phyloP scores from a whole-genome alignment of 2,113 vertebrate genomes.

The Loxodonta africana region DNA sequence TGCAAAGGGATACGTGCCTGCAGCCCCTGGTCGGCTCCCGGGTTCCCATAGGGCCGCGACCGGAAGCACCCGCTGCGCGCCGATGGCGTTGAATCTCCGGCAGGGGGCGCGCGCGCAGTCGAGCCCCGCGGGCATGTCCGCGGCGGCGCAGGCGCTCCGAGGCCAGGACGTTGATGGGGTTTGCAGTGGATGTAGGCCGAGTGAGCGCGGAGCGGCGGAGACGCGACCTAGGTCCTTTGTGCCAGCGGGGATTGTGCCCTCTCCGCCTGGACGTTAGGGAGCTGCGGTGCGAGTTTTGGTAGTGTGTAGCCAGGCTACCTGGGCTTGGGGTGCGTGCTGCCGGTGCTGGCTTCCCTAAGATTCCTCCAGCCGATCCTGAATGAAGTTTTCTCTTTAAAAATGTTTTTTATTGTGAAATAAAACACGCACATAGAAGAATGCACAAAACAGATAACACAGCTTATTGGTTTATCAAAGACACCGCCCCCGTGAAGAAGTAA shows the following conservation, averaged over 20 bases:
- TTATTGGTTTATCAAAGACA: too few species aligned
- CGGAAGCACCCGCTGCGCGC: background rate
- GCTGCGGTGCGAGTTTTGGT: background rate
- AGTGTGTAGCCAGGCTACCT: background rate
- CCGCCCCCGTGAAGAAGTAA: background rate
- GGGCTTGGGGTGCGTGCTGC: background rate
- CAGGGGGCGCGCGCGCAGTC: background rate
- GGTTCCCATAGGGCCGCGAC: background rate
- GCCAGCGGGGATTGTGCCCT: too few species aligned
- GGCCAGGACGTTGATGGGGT: background rate
- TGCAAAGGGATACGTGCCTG: background rate
- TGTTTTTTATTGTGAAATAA: background rate
- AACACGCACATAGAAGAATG: too few species aligned
- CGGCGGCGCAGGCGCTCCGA: background rate
- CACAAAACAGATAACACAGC: too few species aligned
- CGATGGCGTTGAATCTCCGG: rapidly evolving
- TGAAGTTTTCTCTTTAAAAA: background rate
- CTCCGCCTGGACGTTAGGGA: too few species aligned
- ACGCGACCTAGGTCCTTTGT: rapidly evolving
- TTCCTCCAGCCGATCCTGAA: background rate
- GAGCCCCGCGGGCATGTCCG: rapidly evolving
- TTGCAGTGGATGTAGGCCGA: rapidly evolving
- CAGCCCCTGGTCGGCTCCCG: background rate
- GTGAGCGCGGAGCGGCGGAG: rapidly evolving
- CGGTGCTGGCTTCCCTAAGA: background rate